Evolutionary conservation across 2,113 vertebrate genomes (phyloP).

Genomic region (Panurus biarmicus): DNA sequence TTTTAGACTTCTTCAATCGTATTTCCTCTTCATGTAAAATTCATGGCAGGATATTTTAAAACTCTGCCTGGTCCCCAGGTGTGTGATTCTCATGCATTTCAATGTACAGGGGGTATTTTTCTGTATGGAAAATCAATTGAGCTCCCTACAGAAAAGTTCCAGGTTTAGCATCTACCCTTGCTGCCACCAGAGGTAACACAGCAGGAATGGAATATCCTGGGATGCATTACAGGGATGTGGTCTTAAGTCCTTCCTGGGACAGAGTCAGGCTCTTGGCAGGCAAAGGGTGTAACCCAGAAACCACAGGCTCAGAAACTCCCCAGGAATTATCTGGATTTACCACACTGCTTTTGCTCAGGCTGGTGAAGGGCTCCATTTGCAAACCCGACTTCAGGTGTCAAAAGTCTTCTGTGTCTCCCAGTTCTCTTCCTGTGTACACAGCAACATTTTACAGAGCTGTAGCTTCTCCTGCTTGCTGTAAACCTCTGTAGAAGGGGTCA

Average conservation of each 20-base stretch:
- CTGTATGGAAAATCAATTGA: not conserved
- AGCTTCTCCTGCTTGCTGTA: slow-evolving; percentile 10
- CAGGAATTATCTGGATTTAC: slow-evolving; percentile 8
- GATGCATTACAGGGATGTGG: not conserved
- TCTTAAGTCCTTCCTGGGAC: not conserved
- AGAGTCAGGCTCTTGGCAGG: not conserved
- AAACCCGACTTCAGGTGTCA: not conserved
- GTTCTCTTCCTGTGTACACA: not conserved
- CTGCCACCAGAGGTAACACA: not conserved
- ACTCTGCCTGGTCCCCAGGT: not conserved
- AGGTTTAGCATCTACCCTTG: not conserved
- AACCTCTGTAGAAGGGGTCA: slow-evolving; percentile 10
- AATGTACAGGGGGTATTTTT: not conserved
- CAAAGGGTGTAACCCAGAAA: not conserved
- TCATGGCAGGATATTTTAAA: not conserved
- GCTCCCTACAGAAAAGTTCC: not conserved
- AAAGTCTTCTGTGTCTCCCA: not conserved
- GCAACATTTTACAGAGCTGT: not conserved
- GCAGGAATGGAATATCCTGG: not conserved
- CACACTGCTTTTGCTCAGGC: not conserved
- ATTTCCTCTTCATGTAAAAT: not conserved
- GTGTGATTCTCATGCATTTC: not conserved
- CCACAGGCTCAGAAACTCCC: not conserved
- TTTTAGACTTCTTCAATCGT: not conserved
- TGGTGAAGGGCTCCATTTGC: slow-evolving; percentile 6